Conservation (phyloP, 2,113 vertebrate species). For the Apeltes quadracus region DNA sequence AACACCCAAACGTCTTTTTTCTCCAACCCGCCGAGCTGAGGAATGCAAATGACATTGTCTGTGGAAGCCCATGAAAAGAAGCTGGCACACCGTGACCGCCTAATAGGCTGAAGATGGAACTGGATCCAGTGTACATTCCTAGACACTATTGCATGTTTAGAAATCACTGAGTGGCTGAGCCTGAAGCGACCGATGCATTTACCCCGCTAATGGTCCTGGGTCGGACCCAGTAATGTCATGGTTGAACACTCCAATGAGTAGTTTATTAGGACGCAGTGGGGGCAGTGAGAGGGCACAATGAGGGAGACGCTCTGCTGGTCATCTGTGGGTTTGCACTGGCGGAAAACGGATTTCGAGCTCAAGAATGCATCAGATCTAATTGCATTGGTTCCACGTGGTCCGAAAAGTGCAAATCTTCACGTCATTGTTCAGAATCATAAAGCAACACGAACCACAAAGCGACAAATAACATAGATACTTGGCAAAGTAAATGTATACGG, state of each 20-base stretch:
- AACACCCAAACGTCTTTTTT: conserved; percentile 58
- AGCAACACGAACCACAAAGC: background rate
- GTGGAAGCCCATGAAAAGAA: conserved; percentile 70
- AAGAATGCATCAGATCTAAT: conserved; percentile 27
- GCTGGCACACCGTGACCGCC: conserved; percentile 71
- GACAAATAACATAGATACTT: background rate
- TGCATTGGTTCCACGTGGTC: conserved; percentile 12
- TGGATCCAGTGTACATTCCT: conserved; percentile 72
- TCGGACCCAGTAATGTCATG: conserved; percentile 57
- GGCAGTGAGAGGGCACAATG: conserved; percentile 28
- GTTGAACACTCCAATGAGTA: conserved; percentile 64
- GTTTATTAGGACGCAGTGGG: conserved; percentile 58
- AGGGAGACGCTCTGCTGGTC: conserved; percentile 59
- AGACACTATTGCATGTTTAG: conserved; percentile 69
- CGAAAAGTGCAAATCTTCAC: conserved; percentile 16
- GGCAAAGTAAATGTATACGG: conserved; percentile 8
- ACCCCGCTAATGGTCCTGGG: conserved; percentile 58
- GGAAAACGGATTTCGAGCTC: conserved; percentile 32
- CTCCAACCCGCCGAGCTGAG: conserved; percentile 57
- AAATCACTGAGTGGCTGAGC: conserved; percentile 52
- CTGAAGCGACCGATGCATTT: conserved; percentile 58
- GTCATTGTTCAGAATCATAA: conserved; percentile 27
- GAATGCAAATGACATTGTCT: conserved; percentile 77
- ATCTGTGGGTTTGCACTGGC: conserved; percentile 22
- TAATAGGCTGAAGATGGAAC: conserved; percentile 71